phyloP scores from a whole-genome alignment of 2,797 vertebrate species.

The Chrysocyon brachyurus region DNA sequence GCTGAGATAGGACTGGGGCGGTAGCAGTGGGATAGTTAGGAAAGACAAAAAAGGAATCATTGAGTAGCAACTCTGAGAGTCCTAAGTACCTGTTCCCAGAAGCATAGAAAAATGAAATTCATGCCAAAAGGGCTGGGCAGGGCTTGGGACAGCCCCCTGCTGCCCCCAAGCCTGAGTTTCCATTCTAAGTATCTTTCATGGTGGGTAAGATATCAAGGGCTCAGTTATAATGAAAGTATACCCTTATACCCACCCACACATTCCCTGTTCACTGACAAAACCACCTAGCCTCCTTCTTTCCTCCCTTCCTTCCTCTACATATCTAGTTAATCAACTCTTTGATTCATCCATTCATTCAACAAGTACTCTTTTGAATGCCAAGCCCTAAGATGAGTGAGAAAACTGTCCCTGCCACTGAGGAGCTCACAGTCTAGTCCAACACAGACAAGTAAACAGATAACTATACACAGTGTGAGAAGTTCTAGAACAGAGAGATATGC shows the following conservation, averaged over 20 bases:
- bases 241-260: neutral
- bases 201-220: neutral
- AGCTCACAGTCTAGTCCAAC: neutral
- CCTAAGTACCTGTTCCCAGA: slow-evolving; percentile 41
- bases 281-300: neutral
- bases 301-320: neutral
- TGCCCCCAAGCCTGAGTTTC: neutral
- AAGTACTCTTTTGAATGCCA: slow-evolving; percentile 52
- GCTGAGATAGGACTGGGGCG: neutral
- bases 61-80: slow-evolving; percentile 51
- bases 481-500: neutral
- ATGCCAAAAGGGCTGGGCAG: neutral
- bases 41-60: slow-evolving; percentile 39
- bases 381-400: slow-evolving; percentile 5
- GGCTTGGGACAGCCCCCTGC: neutral
- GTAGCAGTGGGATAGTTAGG: neutral
- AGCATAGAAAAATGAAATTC: slow-evolving; percentile 51
- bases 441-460: slow-evolving; percentile 31
- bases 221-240: slow-evolving; percentile 57
- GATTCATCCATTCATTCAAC: slow-evolving; percentile 1
- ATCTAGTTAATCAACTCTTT: neutral
- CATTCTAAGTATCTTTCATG: slow-evolving; percentile 17
- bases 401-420: neutral
- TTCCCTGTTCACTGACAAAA: slow-evolving; percentile 49
- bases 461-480: neutral